Percentiles rank a stretch among this genome's conserved stretches.
These are phyloP conservation scores for Dasypolia templi DNA, from an alignment of 2,888 invertebrate genomes.

Conservation along the genomic window DNA sequence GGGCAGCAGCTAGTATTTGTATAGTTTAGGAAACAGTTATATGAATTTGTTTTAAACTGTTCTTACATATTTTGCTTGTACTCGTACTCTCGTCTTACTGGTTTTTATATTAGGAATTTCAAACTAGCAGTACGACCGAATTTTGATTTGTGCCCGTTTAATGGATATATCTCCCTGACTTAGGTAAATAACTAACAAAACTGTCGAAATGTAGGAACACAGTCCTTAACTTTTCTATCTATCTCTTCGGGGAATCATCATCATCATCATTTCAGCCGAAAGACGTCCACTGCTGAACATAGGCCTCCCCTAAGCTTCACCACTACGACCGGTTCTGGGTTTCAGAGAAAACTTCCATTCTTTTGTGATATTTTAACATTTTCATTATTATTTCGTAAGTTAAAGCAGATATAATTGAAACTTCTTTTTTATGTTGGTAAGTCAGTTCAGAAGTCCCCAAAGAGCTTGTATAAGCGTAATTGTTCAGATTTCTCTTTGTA, in stretches of 20 bases:
- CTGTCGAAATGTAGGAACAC: background rate
- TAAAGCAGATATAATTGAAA: constrained; percentile 23
- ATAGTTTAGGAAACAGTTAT: background rate
- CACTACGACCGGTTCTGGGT: background rate
- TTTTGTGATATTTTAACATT: background rate
- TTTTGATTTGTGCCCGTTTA: background rate
- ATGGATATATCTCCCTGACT: background rate
- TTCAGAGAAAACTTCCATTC: background rate
- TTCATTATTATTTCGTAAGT: background rate
- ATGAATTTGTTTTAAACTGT: background rate
- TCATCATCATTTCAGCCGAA: background rate
- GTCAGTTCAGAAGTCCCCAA: background rate
- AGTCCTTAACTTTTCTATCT: too few species aligned
- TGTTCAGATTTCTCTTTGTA: constrained; percentile 40
- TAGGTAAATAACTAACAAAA: background rate
- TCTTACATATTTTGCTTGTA: background rate
- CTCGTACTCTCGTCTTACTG: background rate
- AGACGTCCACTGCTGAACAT: too few species aligned
- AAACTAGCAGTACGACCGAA: too few species aligned
- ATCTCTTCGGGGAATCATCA: background rate
- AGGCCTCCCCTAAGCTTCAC: background rate
- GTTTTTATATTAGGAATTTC: background rate
- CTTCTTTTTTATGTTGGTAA: background rate
- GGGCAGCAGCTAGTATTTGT: too few species aligned
- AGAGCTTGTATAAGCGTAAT: constrained; percentile 25